Conservation (phyloP, 1,140 invertebrate genomes). For the Saxidomus purpurata region DNA sequence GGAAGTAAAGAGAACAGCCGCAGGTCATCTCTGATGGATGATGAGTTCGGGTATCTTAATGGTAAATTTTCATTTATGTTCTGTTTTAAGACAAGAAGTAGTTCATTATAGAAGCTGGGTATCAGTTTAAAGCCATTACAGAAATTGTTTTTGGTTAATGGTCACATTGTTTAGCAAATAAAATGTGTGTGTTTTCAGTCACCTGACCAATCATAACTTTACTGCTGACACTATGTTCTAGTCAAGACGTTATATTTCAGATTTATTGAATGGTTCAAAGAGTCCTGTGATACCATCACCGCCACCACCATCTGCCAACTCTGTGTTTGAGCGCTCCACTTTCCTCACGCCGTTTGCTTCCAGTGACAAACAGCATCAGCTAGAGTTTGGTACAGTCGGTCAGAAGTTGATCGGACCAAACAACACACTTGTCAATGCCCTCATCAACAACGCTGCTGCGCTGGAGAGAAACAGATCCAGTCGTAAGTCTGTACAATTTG, state of each 20-base stretch:
- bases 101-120: too few relatives aligned
- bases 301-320: slow-evolving; percentile 67
- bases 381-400: slow-evolving; percentile 69
- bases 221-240: too few relatives aligned
- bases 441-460: slow-evolving; percentile 66
- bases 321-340: slow-evolving; percentile 68
- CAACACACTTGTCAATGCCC: slow-evolving; percentile 66
- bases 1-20: slow-evolving; percentile 86
- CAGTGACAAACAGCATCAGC: slow-evolving; percentile 71
- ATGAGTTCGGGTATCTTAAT: slow-evolving; percentile 89
- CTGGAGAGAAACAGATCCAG: slow-evolving; percentile 54
- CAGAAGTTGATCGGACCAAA: slow-evolving; percentile 39
- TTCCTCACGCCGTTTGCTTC: slow-evolving; percentile 68
- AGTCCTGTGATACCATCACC: slow-evolving; percentile 81
- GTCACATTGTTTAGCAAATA: too few relatives aligned
- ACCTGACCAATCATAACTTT: too few relatives aligned
- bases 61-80: slow-evolving; percentile 84
- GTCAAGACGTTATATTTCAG: slow-evolving; percentile 73
- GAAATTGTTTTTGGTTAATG: too few relatives aligned
- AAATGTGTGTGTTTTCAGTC: too few relatives aligned
- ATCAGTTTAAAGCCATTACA: too few relatives aligned
- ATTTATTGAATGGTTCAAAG: slow-evolving; percentile 79
- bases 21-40: slow-evolving; percentile 90
- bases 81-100: too few relatives aligned
- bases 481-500: slow-evolving; percentile 51